These are phyloP conservation scores for Toxonevra muliebris DNA, from an alignment of 2,888 invertebrate genomes.

Conservation along the genomic window DNA sequence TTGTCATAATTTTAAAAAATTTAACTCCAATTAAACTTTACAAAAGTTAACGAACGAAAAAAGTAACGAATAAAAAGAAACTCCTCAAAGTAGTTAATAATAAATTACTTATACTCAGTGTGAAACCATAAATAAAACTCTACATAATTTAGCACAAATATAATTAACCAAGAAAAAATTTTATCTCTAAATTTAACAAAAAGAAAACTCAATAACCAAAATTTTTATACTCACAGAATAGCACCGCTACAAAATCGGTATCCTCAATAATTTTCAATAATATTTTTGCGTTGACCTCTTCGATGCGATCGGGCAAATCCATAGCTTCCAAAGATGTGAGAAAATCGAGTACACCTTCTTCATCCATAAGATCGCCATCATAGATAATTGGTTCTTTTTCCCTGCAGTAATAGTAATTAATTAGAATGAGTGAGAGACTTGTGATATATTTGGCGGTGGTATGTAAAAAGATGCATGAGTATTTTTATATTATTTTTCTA, in stretches of 20 bases:
- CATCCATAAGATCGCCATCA: slow-evolving; percentile 96
- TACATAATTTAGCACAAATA: slow-evolving; percentile 30
- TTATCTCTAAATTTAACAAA: slow-evolving; percentile 25
- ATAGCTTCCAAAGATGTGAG: slow-evolving; percentile 93
- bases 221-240: slow-evolving; percentile 84
- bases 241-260: slow-evolving; percentile 89
- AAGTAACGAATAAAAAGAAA: slow-evolving; percentile 1
- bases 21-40: background rate
- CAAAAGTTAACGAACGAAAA: background rate
- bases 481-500: slow-evolving; percentile 43
- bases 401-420: slow-evolving; percentile 64
- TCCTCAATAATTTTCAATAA: slow-evolving; percentile 90
- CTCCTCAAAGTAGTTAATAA: slow-evolving; percentile 7
- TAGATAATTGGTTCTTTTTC: slow-evolving; percentile 96
- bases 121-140: slow-evolving; percentile 10
- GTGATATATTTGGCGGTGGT: background rate
- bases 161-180: slow-evolving; percentile 25
- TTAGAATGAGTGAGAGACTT: background rate
- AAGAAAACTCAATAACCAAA: slow-evolving; percentile 18
- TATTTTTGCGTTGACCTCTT: slow-evolving; percentile 93
- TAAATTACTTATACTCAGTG: background rate
- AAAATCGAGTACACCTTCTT: slow-evolving; percentile 92
- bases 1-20: background rate
- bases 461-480: too few species aligned
- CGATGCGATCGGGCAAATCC: slow-evolving; percentile 93